These are phyloP conservation scores for Deroplatys truncata DNA, from an alignment of 2,888 invertebrate genomes.

Conservation along the genomic window DNA sequence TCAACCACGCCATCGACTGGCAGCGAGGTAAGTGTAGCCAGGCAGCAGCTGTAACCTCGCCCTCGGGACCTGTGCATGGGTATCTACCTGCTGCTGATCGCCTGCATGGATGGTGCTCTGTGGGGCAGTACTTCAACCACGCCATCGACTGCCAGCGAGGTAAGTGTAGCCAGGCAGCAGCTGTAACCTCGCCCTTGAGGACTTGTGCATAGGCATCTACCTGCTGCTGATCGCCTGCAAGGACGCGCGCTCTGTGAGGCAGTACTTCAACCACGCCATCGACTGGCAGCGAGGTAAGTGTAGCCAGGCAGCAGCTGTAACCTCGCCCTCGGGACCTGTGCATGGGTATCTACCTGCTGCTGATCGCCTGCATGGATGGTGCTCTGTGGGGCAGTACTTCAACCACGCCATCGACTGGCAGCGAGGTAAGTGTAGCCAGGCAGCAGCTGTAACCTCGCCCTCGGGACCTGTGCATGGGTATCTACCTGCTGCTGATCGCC, in stretches of 20 bases:
- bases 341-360: constrained; percentile 60
- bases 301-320: too few relatives aligned
- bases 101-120: constrained; percentile 58
- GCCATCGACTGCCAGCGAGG: too few relatives aligned
- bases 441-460: constrained; percentile 63
- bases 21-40: constrained; percentile 56
- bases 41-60: constrained; percentile 66
- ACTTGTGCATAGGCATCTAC: constrained; percentile 63
- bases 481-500: constrained; percentile 59
- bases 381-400: constrained; percentile 61
- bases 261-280: constrained; percentile 63
- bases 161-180: too few relatives aligned
- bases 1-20: constrained; percentile 65
- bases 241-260: constrained; percentile 59
- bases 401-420: constrained; percentile 63
- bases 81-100: constrained; percentile 57
- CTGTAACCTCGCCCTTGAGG: constrained; percentile 64
- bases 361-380: constrained; percentile 58
- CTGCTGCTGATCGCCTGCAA: constrained; percentile 57
- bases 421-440: too few relatives aligned
- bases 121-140: constrained; percentile 62
- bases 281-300: constrained; percentile 60
- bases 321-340: constrained; percentile 61
- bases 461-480: constrained; percentile 63
- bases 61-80: constrained; percentile 63